Evolutionary conservation across 2,888 invertebrate species (phyloP), one percentile per base, ranked within the genome.

Genomic region (Pinctada fucata): DNA sequence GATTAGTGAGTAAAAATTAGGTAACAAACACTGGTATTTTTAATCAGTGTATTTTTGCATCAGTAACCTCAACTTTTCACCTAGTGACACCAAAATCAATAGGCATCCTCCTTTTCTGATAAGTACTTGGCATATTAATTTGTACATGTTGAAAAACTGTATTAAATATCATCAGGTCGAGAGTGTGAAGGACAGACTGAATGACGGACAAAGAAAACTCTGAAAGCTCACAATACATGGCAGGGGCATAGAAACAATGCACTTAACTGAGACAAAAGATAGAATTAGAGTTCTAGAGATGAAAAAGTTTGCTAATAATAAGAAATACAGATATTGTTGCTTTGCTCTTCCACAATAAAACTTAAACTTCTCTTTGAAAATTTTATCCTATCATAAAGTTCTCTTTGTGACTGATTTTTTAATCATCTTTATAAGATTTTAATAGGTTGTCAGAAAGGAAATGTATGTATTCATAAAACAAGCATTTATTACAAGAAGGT

Each of bases 1-100:
- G 48, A 67, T 67, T 4, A 67, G 6, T 45, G 47, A 67, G 13
- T 47, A 67, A n/a, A 67, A 45, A 67, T 48, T 67, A 67, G 67
- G 67, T 67, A 67, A 67, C 47, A 67, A 2, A 8, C 4, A 8
- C 13, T n/a, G 45, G 3, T n/a, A 13, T 45, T 8, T 31, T 31
- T 31, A 31, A 31, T 6, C 58, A 58, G 58, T 58, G 8, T 58
- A 58, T 58, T 58, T 58, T 58, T 58, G 13, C 58, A 58, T 6
- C 13, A 58, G 58, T 58, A 1, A 58, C 58, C 58, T 58, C 8
- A 13, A 58, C 58, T 13, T 58, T 10, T 58, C 8, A 58, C 13
- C 58, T 58, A 58, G 6, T 6, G 58, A 58, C 58, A 6, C 58
- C 58, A 10, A 58, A 58, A 58, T 58, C 13, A 58, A 58, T 10